Base-by-base conservation (phyloP, 2,797 vertebrate genomes). In the Triplophysa yarkandensis region DNA sequence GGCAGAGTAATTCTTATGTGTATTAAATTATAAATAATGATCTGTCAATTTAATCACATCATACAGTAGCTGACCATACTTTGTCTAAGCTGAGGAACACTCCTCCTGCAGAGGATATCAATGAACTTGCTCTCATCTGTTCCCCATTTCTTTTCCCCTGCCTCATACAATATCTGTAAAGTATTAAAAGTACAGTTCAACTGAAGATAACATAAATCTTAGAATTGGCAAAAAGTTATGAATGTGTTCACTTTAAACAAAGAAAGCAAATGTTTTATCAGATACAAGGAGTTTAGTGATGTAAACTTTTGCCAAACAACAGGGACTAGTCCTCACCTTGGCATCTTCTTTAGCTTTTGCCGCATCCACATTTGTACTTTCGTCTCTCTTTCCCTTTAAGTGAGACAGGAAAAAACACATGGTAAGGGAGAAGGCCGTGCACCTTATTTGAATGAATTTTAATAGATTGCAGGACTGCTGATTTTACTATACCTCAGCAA, bases 81-180 rank as follows among this genome's bases (percentile, higher is more conserved):
- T 85, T 91, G 86, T 79, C 88, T 89, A 46, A 94, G 90, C 25
- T 95, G 94, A 44, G 93, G 86, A 72, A 94, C 54, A 63, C 92
- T 96, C 80, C 93, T 89, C 74, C 91, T 85, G 85, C 93, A 94
- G 68, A 95, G 84, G 83, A 95, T 85, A 67, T 95, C 91, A 0
- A 94, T 92, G 78, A 96, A 95, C 66, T 89, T 92, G 36, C 64
- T 88, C 81, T 96, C 94, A 25, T 95, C 94, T 0, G 92, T 95
- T 21, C 94, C 92, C 91, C 91, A 92, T 68, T 88, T 94, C 80
- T 96, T 93, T 84, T 96, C 95, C 4, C 95, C 95, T 0, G 95
- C 95, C 58, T 93, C 87, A 30, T 94, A 95, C 66, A 95, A 86
- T 34, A 85, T 82, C 93, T 95, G 79, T 3, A 43, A 2, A 50